Base-by-base conservation (phyloP, 1,140 invertebrate species). In the Zaprionus taronus region DNA sequence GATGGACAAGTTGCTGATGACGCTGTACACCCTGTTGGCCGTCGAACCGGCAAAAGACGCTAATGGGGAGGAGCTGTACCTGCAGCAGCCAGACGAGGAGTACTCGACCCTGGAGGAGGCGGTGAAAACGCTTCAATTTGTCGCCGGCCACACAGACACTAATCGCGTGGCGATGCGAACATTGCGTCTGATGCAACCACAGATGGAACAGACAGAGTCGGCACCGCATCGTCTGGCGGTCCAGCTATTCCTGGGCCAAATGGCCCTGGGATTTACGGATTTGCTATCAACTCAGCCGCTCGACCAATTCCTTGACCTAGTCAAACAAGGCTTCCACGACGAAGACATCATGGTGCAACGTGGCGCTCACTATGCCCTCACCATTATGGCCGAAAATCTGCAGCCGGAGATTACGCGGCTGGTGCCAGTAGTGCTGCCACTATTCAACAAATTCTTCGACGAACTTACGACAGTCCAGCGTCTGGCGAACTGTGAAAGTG, bases 401-500 rank as follows among this genome's bases (percentile, higher is more conserved):
- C 66, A 75, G 20, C 77, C 77, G 5, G 66, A 79, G 44, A 76
- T 79, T 0, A 76, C 77, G 9, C 38, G 17, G 1, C 34, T 65
- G 38, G 72, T 62, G 17, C 34, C 31, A 0, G 31, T 31, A 1
- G n/a, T 79, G 1, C 12, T 79, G 47, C 61, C 60, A 0, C 41
- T 79, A 7, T 79, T 79, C 34, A 15, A 31, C 4, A 9, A 53
- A 0, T 79, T 49, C 14, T 22, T 79, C 14, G 66, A 70, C 1
- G 38, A 55, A 4, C 28, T 71, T 11, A n/a, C 61, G 1, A 36
- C 41, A 0, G 34, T 24, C 1, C 47, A 61, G 38, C 56, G 66
- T 0, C 4, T 49, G 11, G 7, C 11, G 1, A 15, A n/a, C 7
- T 11, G 4, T 0, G 77, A 75, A 3, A 34, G 56, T 0, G 62